Conservation (phyloP, 2,797 vertebrate genomes). For the Hippopotamyrus pictus region DNA sequence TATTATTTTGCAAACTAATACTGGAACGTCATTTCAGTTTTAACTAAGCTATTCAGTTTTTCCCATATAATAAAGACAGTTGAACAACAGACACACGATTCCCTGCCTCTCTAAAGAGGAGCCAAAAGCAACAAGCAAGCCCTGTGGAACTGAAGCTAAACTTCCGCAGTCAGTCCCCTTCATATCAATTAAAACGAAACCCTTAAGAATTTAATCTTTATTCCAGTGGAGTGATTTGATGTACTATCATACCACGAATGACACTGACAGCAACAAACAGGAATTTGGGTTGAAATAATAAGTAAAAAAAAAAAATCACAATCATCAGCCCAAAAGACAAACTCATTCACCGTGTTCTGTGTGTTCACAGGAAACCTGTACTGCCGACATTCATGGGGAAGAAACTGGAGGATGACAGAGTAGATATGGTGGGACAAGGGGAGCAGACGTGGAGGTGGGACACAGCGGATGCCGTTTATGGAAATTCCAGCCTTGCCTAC, state of each 20-base stretch:
- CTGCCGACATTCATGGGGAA: not conserved
- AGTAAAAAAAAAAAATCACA: not conserved
- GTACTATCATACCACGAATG: not conserved
- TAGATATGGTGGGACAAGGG: not conserved
- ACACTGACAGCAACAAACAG: not conserved
- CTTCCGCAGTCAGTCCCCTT: not conserved
- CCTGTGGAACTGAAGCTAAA: not conserved
- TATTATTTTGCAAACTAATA: too few relatives aligned
- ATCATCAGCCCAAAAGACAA: not conserved
- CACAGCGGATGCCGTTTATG: not conserved
- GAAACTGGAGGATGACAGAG: not conserved
- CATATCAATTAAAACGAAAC: not conserved
- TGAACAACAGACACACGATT: not conserved
- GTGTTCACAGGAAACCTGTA: not conserved
- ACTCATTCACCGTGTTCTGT: not conserved
- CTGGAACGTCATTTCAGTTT: too few relatives aligned
- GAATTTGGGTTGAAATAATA: not conserved
- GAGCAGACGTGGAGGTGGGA: not conserved
- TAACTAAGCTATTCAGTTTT: not conserved
- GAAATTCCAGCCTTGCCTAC: slow-evolving; percentile 4
- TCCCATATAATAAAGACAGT: not conserved
- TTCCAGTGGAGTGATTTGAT: not conserved
- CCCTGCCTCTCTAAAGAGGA: not conserved
- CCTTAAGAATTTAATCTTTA: not conserved
- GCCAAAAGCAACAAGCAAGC: not conserved